These are phyloP conservation scores for Smittia aterrima DNA, from an alignment of 2,888 invertebrate species.

Conservation along the genomic window DNA sequence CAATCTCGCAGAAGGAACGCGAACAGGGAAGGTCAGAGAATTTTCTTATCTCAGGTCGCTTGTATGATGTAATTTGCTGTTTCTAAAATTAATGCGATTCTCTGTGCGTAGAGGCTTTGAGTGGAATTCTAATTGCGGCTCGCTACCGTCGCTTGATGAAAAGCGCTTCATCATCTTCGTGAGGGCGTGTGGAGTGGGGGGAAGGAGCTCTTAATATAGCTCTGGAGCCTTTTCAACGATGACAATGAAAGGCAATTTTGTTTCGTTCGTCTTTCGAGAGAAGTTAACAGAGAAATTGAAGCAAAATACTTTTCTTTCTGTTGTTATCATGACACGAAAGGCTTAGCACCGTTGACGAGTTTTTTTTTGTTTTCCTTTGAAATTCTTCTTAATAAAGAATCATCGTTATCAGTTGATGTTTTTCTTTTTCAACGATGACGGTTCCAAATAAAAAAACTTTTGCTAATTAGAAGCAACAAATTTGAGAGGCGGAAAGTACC, in stretches of 20 bases:
- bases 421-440: not conserved
- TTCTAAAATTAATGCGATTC: not conserved
- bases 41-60: conserved; percentile 2
- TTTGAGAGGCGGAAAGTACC: not conserved
- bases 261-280: not conserved
- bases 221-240: not conserved
- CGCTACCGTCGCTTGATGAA: not conserved
- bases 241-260: conserved; percentile 11
- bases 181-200: too few relatives aligned
- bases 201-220: not conserved
- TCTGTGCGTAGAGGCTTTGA: not conserved
- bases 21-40: conserved; percentile 11
- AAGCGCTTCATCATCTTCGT: not conserved
- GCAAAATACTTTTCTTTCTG: not conserved
- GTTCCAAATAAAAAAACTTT: not conserved
- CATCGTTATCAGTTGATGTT: not conserved
- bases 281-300: not conserved
- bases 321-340: not conserved
- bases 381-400: not conserved
- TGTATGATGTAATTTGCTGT: not conserved
- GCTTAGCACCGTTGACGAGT: not conserved
- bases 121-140: not conserved
- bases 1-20: not conserved
- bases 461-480: not conserved
- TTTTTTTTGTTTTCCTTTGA: not conserved